These are phyloP conservation scores for Lasioglossum villosulum DNA, from an alignment of 2,888 invertebrate genomes.

Conservation along the genomic window DNA sequence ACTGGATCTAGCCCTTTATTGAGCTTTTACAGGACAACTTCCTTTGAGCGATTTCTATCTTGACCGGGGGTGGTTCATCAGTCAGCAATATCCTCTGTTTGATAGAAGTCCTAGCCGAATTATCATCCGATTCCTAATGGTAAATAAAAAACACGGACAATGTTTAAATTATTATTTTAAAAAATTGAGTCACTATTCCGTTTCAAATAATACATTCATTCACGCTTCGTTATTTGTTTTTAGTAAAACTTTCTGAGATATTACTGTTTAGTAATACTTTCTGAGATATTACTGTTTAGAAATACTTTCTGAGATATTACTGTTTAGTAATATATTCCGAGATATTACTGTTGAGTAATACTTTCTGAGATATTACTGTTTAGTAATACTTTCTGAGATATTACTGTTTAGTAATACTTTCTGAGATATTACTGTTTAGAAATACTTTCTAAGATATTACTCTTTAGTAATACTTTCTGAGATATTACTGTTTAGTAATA, in stretches of 20 bases:
- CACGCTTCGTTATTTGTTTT: too few relatives aligned
- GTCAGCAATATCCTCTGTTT: not conserved
- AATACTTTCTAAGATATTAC: too few relatives aligned
- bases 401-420: not conserved
- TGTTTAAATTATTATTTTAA: too few relatives aligned
- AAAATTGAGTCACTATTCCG: too few relatives aligned
- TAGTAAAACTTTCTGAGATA: too few relatives aligned
- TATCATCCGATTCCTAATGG: not conserved
- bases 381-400: too few relatives aligned
- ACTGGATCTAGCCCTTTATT: not conserved
- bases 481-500: too few relatives aligned
- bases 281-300: not conserved
- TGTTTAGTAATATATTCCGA: too few relatives aligned
- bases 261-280: not conserved
- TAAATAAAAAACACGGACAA: not conserved
- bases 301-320: too few relatives aligned
- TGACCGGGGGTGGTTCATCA: not conserved
- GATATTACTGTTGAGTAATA: not conserved
- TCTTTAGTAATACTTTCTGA: not conserved
- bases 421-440: too few relatives aligned
- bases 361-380: too few relatives aligned
- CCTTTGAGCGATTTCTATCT: not conserved
- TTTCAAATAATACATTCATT: too few relatives aligned
- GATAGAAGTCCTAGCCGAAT: not conserved
- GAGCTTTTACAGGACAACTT: slow-evolving; percentile 6